Conservation (phyloP, 2,113 vertebrate genomes). For the Odontophorus gujanensis region DNA sequence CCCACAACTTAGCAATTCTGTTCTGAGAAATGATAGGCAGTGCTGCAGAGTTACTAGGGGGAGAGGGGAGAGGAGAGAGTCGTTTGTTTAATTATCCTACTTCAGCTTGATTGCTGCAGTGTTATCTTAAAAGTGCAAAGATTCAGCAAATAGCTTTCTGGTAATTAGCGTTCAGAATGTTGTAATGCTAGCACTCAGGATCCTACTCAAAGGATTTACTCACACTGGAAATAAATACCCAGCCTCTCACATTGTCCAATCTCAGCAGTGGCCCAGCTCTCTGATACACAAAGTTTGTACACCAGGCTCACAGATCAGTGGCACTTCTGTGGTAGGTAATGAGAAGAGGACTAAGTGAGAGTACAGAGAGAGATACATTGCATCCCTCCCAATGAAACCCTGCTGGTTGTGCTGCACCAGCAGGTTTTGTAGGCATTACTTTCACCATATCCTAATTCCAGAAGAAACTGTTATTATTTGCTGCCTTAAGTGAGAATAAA, state of each 20-base stretch:
- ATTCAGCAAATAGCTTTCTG: not conserved
- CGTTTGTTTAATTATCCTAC: not conserved
- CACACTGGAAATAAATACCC: not conserved
- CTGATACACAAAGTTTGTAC: not conserved
- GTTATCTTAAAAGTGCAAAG: not conserved
- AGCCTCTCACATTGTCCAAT: not conserved
- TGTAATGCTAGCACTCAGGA: not conserved
- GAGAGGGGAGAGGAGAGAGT: not conserved
- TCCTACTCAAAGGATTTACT: not conserved
- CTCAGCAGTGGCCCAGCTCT: not conserved
- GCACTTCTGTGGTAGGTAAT: not conserved
- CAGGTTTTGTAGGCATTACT: not conserved
- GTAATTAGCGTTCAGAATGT: not conserved
- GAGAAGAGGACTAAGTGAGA: rapidly evolving
- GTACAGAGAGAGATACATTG: not conserved
- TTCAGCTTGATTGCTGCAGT: not conserved
- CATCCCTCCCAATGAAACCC: not conserved
- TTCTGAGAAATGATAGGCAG: not conserved
- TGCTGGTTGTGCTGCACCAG: not conserved
- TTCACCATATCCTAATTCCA: not conserved
- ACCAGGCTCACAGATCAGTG: not conserved
- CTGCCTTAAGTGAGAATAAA: not conserved
- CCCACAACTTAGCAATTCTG: rapidly evolving
- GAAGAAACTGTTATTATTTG: not conserved
- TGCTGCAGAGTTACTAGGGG: not conserved